Conservation (phyloP, 2,113 vertebrate species). For the Rana temporaria region DNA sequence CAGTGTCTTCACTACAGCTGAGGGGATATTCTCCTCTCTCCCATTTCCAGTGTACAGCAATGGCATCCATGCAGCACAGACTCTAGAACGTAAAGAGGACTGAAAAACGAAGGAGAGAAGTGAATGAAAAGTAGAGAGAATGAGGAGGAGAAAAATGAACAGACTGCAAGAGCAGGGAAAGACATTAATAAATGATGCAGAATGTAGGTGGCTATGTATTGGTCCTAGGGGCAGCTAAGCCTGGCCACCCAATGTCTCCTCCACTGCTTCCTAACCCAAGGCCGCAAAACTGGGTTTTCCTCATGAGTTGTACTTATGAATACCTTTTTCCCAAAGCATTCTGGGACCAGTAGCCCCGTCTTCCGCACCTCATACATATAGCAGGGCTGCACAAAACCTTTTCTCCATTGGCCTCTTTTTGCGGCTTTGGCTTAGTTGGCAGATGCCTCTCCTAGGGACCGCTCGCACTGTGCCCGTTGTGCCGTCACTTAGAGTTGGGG, state of each 20-base stretch:
- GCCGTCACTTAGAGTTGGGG: constrained; percentile 59
- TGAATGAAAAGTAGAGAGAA: constrained; percentile 38
- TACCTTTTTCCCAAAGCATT: constrained; percentile 19
- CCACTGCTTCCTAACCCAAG: constrained; percentile 53
- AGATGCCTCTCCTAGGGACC: constrained; percentile 54
- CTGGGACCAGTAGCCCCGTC: constrained; percentile 56
- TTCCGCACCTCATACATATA: constrained; percentile 71
- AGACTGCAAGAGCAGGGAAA: constrained; percentile 50
- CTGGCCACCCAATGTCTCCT: constrained; percentile 47
- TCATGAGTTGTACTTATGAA: constrained; percentile 1
- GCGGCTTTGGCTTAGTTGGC: constrained; percentile 53
- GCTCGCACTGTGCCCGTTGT: constrained; percentile 53
- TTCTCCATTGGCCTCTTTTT: neutral
- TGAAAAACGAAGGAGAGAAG: constrained; percentile 66
- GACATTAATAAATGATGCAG: constrained; percentile 33
- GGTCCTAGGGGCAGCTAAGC: constrained; percentile 40
- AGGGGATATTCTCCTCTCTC: constrained; percentile 97
- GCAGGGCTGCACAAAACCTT: constrained; percentile 45
- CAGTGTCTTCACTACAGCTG: constrained; percentile 96
- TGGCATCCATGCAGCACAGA: constrained; percentile 94
- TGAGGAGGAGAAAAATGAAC: constrained; percentile 40
- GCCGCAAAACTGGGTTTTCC: constrained; percentile 21
- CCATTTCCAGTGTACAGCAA: constrained; percentile 99
- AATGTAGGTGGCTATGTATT: constrained; percentile 47
- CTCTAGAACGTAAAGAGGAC: constrained; percentile 97